Percentiles rank a stretch among this genome's conserved stretches.
Conservation (phyloP, 2,888 invertebrate genomes). For the Lingula anatina region DNA sequence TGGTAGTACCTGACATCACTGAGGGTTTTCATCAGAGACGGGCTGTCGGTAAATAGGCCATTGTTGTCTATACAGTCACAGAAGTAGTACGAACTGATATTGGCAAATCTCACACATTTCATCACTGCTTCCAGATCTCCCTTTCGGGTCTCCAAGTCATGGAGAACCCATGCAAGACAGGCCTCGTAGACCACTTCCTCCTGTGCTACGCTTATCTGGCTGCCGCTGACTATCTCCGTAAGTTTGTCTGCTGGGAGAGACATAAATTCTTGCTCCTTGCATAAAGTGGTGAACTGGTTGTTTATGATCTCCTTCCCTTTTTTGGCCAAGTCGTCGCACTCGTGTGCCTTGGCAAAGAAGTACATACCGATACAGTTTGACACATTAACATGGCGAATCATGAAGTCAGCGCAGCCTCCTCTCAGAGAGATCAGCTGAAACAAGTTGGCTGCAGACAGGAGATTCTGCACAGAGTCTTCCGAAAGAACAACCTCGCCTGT, state of each 20-base stretch:
- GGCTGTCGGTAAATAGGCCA: slow-evolving; percentile 22
- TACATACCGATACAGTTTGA: slow-evolving; percentile 46
- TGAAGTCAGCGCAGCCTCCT: slow-evolving; percentile 45
- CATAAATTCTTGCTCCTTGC: slow-evolving; percentile 40
- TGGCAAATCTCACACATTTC: slow-evolving; percentile 44
- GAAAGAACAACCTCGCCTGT: slow-evolving; percentile 27
- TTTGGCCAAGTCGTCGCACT: slow-evolving; percentile 31
- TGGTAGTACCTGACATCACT: slow-evolving; percentile 39
- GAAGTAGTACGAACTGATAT: slow-evolving; percentile 48
- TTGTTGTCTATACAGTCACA: slow-evolving; percentile 43
- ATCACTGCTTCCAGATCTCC: slow-evolving; percentile 29
- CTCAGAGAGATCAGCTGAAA: slow-evolving; percentile 43
- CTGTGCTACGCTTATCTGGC: slow-evolving; percentile 35
- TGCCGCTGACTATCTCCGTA: slow-evolving; percentile 42
- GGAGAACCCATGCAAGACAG: slow-evolving; percentile 39
- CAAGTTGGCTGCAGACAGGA: slow-evolving; percentile 46
- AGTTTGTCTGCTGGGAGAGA: slow-evolving; percentile 42
- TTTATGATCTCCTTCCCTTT: slow-evolving; percentile 35
- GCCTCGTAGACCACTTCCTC: slow-evolving; percentile 46
- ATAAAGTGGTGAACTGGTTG: slow-evolving; percentile 26
- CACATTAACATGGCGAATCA: slow-evolving; percentile 44
- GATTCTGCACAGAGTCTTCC: slow-evolving; percentile 43
- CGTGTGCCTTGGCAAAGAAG: slow-evolving; percentile 47
- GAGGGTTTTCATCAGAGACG: slow-evolving; percentile 21
- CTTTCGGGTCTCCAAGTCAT: slow-evolving; percentile 19